Percentiles rank a stretch among this genome's conserved stretches.
phyloP scores from a whole-genome alignment of 2,888 invertebrate species.

The Linyphia triangularis region DNA sequence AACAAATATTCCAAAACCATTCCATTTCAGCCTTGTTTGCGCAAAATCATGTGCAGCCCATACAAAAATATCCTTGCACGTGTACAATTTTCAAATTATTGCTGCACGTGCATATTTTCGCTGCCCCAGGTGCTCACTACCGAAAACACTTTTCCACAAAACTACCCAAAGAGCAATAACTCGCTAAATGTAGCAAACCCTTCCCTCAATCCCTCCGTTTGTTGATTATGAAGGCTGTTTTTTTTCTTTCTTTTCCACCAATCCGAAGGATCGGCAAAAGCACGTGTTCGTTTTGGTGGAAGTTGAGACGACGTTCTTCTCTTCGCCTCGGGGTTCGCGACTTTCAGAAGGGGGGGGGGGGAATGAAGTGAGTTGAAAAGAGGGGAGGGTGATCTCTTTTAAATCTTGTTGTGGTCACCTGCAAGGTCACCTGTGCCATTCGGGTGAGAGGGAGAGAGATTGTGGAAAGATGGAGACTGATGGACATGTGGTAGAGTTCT shows the following conservation, averaged over 20 bases:
- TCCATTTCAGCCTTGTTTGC: no score
- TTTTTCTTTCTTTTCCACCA: slow-evolving; percentile 40
- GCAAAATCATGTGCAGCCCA: no score
- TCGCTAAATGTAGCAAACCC: background rate
- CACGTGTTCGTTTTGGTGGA: slow-evolving; percentile 60
- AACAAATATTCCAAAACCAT: no score
- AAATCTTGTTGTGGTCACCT: slow-evolving; percentile 50
- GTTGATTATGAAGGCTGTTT: slow-evolving; percentile 55
- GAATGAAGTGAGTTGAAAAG: background rate
- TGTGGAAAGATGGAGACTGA: slow-evolving; percentile 18
- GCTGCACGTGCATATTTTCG: background rate
- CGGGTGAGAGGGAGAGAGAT: background rate
- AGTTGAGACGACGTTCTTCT: slow-evolving; percentile 1
- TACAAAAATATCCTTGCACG: no score
- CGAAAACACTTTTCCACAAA: background rate
- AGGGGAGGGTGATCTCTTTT: background rate
- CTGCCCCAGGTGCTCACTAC: background rate
- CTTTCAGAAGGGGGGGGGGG: background rate
- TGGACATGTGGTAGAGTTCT: slow-evolving; percentile 35
- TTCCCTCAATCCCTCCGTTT: no score
- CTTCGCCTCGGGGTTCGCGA: slow-evolving; percentile 35
- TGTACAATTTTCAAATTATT: background rate
- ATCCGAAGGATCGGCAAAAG: slow-evolving; percentile 34
- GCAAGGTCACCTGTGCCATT: slow-evolving; percentile 33
- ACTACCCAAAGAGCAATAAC: background rate